Evolutionary conservation across 2,797 vertebrate species (phyloP).

Genomic region (Botia almorhae): DNA sequence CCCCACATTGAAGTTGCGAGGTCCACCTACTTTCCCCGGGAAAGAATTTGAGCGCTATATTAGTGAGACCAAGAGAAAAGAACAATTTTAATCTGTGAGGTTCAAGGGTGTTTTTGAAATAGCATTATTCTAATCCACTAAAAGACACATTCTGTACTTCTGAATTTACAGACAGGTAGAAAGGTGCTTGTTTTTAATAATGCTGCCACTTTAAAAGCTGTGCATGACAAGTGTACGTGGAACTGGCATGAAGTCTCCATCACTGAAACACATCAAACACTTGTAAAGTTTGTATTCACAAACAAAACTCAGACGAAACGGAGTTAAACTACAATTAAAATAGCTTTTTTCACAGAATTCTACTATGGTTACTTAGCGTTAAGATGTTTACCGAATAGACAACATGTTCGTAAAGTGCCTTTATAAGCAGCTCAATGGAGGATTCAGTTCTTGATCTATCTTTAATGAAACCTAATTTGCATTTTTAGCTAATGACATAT

Average conservation of each 20-base stretch:
- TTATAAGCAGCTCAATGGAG: no score
- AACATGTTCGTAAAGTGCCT: no score
- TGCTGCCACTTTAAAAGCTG: no score
- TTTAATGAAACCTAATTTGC: not conserved
- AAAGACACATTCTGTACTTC: not conserved
- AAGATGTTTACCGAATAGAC: not conserved
- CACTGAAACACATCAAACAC: no score
- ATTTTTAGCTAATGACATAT: not conserved
- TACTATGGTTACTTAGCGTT: not conserved
- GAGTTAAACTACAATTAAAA: no score
- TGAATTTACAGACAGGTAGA: not conserved
- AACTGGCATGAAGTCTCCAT: not conserved
- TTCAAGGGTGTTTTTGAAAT: conserved; percentile 59
- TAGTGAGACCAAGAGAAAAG: conserved; percentile 62
- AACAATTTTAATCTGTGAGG: conserved; percentile 66
- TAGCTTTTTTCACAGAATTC: not conserved
- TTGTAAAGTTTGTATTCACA: no score
- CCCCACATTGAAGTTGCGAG: conserved; percentile 80
- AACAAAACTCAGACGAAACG: no score
- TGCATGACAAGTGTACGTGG: not conserved
- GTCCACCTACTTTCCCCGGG: conserved; percentile 78
- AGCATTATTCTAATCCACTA: not conserved
- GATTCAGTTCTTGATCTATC: not conserved
- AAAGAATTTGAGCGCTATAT: conserved; percentile 75
- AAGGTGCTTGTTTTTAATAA: not conserved